Evolutionary conservation across 2,888 invertebrate genomes (phyloP).

Genomic region (Lasioglossum malachurum): DNA sequence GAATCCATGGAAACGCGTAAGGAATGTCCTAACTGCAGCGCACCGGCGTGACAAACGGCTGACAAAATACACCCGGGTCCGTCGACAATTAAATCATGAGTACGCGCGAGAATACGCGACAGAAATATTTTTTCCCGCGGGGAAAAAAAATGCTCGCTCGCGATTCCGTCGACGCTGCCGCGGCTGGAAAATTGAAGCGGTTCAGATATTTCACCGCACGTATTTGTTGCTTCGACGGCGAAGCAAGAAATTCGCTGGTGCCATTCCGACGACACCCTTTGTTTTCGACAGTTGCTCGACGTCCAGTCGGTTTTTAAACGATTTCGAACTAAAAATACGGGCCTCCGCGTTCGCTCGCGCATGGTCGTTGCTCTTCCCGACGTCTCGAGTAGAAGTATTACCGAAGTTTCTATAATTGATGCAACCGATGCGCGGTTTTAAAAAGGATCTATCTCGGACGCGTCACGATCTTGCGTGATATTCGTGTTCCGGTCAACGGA

Average conservation of each 20-base stretch:
- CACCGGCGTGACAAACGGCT: not conserved
- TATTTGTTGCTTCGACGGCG: not conserved
- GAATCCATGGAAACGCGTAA: constrained; percentile 2
- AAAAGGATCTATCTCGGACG: not conserved
- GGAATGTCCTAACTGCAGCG: not conserved
- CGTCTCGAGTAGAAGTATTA: not conserved
- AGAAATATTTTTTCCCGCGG: not conserved
- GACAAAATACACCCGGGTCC: not conserved
- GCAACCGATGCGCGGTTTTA: not conserved
- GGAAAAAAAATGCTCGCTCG: not conserved
- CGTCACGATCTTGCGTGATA: not conserved
- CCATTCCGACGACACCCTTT: not conserved
- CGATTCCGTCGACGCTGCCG: not conserved
- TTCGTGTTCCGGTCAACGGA: not conserved
- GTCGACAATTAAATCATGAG: not conserved
- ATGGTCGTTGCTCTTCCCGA: not conserved
- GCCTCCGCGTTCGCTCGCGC: not conserved
- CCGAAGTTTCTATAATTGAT: not conserved
- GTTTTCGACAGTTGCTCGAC: not conserved
- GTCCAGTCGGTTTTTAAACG: not conserved
- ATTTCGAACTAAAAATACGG: not conserved
- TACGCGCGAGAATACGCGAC: not conserved
- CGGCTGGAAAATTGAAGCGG: not conserved
- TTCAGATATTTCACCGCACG: constrained; percentile 9
- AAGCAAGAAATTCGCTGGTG: not conserved